Evolutionary conservation across 2,888 invertebrate genomes (phyloP).

Genomic region (Hypena proboscidalis): DNA sequence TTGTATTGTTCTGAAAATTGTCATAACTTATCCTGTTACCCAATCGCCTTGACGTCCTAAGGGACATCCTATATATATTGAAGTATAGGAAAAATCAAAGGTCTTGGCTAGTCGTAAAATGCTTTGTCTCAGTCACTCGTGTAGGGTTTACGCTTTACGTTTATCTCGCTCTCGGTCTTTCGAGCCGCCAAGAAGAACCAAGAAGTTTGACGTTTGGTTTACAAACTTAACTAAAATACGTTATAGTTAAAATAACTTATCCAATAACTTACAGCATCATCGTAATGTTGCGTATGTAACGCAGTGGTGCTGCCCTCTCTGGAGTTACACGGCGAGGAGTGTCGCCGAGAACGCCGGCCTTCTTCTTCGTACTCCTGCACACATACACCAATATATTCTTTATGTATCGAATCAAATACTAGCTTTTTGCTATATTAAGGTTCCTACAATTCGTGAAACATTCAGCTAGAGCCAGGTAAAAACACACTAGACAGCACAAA

Average conservation of each 20-base stretch:
- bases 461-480: constrained; percentile 14
- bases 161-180: too few species aligned
- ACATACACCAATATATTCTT: constrained; percentile 26
- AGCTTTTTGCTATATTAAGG: background rate
- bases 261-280: constrained; percentile 84
- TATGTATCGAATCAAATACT: constrained; percentile 5
- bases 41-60: too few species aligned
- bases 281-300: constrained; percentile 86
- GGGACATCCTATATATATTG: too few species aligned
- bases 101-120: too few species aligned
- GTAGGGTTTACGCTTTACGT: too few species aligned
- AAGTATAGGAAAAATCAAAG: too few species aligned
- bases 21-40: too few species aligned
- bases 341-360: constrained; percentile 85
- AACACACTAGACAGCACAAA: constrained; percentile 39
- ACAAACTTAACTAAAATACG: too few species aligned
- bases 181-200: too few species aligned
- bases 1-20: too few species aligned
- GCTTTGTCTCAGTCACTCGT: too few species aligned
- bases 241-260: background rate
- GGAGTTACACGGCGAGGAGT: constrained; percentile 89
- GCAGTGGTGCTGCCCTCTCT: constrained; percentile 88
- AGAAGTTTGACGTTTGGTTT: too few species aligned
- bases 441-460: constrained; percentile 12
- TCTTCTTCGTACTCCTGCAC: constrained; percentile 90